Conservation (phyloP, 2,113 vertebrate species). For the Percina caprodes region DNA sequence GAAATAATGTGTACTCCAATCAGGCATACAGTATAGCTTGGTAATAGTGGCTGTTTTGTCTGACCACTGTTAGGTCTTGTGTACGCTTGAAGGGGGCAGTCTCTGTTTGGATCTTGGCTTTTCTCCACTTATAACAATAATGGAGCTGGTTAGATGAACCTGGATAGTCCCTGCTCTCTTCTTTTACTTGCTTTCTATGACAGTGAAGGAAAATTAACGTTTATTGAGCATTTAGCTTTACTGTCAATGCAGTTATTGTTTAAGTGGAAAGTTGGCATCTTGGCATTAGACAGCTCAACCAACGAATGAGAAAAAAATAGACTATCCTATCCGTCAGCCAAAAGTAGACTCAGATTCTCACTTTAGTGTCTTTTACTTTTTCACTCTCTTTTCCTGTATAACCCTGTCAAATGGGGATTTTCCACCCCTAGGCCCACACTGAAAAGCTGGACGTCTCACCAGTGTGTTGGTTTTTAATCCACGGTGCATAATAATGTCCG, state of each 20-base stretch:
- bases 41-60: constrained; percentile 11
- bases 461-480: constrained; percentile 71
- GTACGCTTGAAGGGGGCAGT: constrained; percentile 4
- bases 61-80: constrained; percentile 7
- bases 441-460: constrained; percentile 52
- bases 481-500: constrained; percentile 56
- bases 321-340: constrained; percentile 5
- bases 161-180: constrained; percentile 24
- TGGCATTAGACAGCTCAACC: neutral
- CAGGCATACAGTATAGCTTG: neutral
- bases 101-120: constrained; percentile 51
- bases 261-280: neutral
- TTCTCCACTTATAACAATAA: constrained; percentile 53
- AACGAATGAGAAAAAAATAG: neutral
- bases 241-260: neutral
- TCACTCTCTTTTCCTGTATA: constrained; percentile 14
- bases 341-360: neutral
- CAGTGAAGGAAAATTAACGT: constrained; percentile 10
- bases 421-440: constrained; percentile 43
- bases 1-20: neutral
- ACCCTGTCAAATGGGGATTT: constrained; percentile 55
- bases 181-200: constrained; percentile 18
- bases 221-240: neutral
- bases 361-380: neutral
- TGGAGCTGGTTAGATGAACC: constrained; percentile 26